Evolutionary conservation across 1,140 invertebrate genomes (phyloP).

Genomic region (Macrosteles quadrilineatus): DNA sequence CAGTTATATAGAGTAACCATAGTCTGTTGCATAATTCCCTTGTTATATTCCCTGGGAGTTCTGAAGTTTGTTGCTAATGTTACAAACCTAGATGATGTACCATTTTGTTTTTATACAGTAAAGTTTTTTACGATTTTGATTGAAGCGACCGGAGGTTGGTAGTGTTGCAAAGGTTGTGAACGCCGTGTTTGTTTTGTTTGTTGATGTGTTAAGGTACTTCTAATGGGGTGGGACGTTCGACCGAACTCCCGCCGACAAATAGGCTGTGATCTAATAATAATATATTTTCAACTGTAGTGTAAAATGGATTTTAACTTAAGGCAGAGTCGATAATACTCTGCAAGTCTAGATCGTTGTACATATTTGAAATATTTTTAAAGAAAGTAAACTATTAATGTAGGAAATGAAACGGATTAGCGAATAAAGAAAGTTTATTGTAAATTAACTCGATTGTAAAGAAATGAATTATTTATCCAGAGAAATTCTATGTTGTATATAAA

Average conservation of each 20-base stretch:
- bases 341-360: background rate
- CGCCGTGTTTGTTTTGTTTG: conserved; percentile 10
- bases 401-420: conserved; percentile 2
- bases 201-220: conserved; percentile 21
- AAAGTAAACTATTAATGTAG: conserved; percentile 20
- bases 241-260: background rate
- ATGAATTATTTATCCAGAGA: conserved; percentile 10
- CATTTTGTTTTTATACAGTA: background rate
- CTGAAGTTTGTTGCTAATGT: too few species aligned
- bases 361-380: conserved; percentile 22
- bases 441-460: conserved; percentile 19
- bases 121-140: conserved; percentile 3
- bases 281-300: conserved; percentile 29
- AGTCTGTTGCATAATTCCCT: too few species aligned
- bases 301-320: conserved; percentile 23
- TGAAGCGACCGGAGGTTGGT: background rate
- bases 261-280: conserved; percentile 29
- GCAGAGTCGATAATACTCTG: background rate
- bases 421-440: conserved; percentile 22
- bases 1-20: too few species aligned
- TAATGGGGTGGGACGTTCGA: background rate
- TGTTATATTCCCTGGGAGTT: too few species aligned
- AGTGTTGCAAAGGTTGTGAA: conserved; percentile 6
- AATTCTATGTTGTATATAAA: conserved; percentile 10
- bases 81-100: background rate